These are phyloP conservation scores for Sebastes cheni DNA, from an alignment of 2,797 vertebrate species.

Conservation along the genomic window DNA sequence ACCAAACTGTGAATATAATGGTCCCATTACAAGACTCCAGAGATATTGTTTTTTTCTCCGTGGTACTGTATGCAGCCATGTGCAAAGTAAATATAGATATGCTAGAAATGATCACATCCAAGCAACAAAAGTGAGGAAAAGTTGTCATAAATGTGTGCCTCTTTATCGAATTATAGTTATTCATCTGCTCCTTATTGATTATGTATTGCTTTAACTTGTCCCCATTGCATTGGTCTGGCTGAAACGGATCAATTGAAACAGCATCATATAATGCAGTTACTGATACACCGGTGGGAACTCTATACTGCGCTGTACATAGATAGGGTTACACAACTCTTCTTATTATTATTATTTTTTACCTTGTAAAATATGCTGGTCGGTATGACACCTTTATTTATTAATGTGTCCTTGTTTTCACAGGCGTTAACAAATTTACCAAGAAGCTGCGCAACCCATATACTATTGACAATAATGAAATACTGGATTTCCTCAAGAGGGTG, in stretches of 20 bases:
- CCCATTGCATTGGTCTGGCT: background rate
- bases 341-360: constrained; percentile 16
- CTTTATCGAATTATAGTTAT: constrained; percentile 24
- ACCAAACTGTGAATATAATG: constrained; percentile 75
- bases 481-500: constrained; percentile 98
- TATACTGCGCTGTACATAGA: background rate
- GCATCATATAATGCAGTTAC: constrained; percentile 16
- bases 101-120: constrained; percentile 33
- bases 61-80: constrained; percentile 37
- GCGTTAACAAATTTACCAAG: constrained; percentile 98
- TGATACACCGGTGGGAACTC: constrained; percentile 11
- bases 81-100: constrained; percentile 63
- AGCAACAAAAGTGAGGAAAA: constrained; percentile 39
- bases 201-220: background rate
- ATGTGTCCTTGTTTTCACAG: constrained; percentile 80
- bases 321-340: constrained; percentile 21
- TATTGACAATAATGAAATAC: constrained; percentile 93
- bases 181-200: background rate
- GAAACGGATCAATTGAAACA: constrained; percentile 26
- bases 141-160: constrained; percentile 11
- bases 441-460: constrained; percentile 93
- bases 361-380: constrained; percentile 24
- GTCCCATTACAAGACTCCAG: constrained; percentile 72
- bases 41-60: constrained; percentile 37
- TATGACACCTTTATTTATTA: constrained; percentile 71